Evolutionary conservation across 2,113 vertebrate genomes (phyloP).

Genomic region (Calidris pugnax): DNA sequence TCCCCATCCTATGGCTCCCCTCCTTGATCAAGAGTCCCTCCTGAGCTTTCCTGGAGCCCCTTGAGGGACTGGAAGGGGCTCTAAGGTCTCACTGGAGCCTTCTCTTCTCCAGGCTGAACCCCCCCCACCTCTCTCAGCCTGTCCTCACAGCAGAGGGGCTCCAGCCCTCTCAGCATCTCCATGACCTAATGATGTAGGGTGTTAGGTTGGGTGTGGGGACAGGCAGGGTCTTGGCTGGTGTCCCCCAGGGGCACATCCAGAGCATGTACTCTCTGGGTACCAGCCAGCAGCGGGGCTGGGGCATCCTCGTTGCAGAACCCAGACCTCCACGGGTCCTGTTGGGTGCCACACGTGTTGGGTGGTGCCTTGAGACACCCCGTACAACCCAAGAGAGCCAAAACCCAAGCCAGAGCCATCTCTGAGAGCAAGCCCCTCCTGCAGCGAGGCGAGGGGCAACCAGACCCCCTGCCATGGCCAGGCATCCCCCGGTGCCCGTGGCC

Average conservation of each 20-base stretch:
- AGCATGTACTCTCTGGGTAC: background rate
- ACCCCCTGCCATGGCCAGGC: background rate
- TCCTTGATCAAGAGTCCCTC: no score
- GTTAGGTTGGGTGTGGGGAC: background rate
- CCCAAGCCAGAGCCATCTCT: no score
- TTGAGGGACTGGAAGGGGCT: no score
- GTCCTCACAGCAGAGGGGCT: no score
- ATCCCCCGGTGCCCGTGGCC: background rate
- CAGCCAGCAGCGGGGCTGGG: background rate
- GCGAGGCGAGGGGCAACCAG: background rate
- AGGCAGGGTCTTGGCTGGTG: no score
- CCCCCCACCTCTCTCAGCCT: no score
- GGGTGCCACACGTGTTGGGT: accelerated
- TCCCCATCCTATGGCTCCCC: no score
- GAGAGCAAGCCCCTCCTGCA: background rate
- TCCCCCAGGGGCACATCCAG: background rate
- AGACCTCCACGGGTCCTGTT: background rate
- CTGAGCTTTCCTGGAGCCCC: no score
- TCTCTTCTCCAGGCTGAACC: no score
- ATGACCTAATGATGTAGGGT: background rate
- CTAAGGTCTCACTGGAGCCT: no score
- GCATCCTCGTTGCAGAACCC: background rate
- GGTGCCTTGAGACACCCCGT: background rate
- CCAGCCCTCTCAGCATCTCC: no score
- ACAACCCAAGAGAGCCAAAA: no score